Evolutionary conservation across 2,888 invertebrate species (phyloP).

Genomic region (Alentia gelatinosa): DNA sequence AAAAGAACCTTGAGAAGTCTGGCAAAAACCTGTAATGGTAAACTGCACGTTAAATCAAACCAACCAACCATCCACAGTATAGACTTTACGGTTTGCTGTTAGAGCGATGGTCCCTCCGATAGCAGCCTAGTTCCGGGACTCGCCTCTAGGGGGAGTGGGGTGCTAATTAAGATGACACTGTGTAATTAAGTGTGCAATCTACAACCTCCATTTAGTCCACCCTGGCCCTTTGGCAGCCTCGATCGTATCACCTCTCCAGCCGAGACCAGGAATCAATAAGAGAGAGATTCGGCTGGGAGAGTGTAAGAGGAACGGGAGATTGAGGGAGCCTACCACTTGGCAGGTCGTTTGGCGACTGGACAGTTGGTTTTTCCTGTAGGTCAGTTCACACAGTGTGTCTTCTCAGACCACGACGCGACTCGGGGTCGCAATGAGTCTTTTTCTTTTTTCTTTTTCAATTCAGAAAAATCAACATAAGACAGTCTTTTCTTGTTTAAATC

Average conservation of each 20-base stretch:
- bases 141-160: not conserved
- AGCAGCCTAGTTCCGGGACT: not conserved
- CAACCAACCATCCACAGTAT: not conserved
- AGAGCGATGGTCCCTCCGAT: not conserved
- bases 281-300: not conserved
- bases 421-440: too few species aligned
- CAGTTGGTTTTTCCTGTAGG: too few species aligned
- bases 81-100: not conserved
- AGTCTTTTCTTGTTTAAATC: too few species aligned
- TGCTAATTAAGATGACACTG: constrained; percentile 16
- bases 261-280: not conserved
- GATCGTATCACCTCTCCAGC: not conserved
- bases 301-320: not conserved
- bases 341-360: too few species aligned
- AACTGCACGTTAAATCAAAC: too few species aligned
- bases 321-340: too few species aligned
- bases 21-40: too few species aligned
- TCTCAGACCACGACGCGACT: too few species aligned
- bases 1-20: too few species aligned
- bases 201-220: not conserved
- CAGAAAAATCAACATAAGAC: too few species aligned
- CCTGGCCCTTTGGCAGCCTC: not conserved
- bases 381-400: too few species aligned
- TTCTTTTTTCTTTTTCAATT: too few species aligned
- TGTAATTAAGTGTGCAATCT: constrained; percentile 11